Evolutionary conservation across 2,888 invertebrate genomes (phyloP), one percentile per base, ranked within the genome.

Genomic region (Leptodirus hochenwartii): DNA sequence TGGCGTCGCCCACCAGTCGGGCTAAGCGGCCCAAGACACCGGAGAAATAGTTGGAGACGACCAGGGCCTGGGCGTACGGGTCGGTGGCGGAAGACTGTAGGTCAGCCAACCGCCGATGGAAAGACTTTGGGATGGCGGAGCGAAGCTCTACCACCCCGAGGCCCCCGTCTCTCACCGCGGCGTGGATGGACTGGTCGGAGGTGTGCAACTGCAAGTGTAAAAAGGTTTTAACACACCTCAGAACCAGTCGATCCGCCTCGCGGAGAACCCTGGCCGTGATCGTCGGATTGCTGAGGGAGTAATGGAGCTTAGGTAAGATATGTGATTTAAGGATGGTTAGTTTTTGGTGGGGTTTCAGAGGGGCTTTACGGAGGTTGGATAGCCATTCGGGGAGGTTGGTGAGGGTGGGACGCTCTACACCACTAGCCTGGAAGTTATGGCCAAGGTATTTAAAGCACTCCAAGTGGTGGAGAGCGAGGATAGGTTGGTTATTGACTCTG

Each of bases 281-380:
- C 2, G 34, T 34, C 0, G 48, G 47, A 2, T 47, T 36, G 22
- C 53, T 52, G 0, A 58, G 32, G 1, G 43, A 40, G 36, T 56
- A 51, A 8, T 44, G 30, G 8, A 47, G 39, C 3, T 44, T 36
- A 2, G 54, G 54, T 0, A 56, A 31, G 2, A 58, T 34, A 34
- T 47, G 41, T 3, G 33, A 32, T 15, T 46, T 41, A 4, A 56
- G 23, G 0, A 53, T 27, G 10, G 38, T 34, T 1, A 52, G 20
- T 31, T 51, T 45, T 37, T 57, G 56, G 23, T 53, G 47, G 1
- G 54, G 56, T 32, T 54, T 54, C 1, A 56, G 39, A 0, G 52
- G 49, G 0, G 50, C 46, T 27, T 32, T 31, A 3, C 34, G 30
- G 22, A 53, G 31, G 27, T 42, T 43, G 2, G 34, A 16, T 4